Conservation (phyloP, 2,888 invertebrate genomes). For the Willowsia nigromaculata region DNA sequence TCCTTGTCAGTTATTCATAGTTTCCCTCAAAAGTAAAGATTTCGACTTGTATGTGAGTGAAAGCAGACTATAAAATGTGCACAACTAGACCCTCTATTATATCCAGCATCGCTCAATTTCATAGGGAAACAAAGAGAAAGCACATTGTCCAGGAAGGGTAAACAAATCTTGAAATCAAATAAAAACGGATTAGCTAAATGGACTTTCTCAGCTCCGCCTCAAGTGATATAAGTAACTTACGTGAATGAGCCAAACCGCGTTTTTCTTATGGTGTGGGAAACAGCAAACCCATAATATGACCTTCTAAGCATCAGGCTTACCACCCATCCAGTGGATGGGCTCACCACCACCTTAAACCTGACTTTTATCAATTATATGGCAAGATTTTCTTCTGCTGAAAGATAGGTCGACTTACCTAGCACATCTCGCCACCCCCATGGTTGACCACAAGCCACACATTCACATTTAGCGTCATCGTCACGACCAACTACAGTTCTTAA, state of each 20-base stretch:
- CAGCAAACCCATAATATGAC: no score
- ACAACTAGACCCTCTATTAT: no score
- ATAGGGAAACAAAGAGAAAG: background rate
- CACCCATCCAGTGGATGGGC: no score
- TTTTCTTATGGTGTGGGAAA: background rate
- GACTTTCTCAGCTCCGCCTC: constrained; percentile 67
- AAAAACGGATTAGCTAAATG: constrained; percentile 70
- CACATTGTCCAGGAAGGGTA: constrained; percentile 56
- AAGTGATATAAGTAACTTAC: constrained; percentile 54
- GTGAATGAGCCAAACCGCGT: constrained; percentile 11
- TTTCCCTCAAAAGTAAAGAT: no score
- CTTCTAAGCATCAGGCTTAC: constrained; percentile 16
- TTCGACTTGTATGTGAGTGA: background rate
- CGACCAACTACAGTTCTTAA: background rate
- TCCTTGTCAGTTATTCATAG: no score
- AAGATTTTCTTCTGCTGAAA: background rate
- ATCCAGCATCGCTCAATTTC: no score
- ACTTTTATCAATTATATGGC: background rate
- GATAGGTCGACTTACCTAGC: constrained; percentile 26
- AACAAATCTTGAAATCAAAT: constrained; percentile 71
- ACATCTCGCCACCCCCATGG: constrained; percentile 30
- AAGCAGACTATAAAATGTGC: background rate
- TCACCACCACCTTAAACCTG: background rate
- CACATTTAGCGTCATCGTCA: background rate
- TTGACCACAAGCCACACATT: constrained; percentile 39